These are phyloP conservation scores for Leptoclinus maculatus DNA, from an alignment of 2,797 vertebrate genomes.

Conservation along the genomic window DNA sequence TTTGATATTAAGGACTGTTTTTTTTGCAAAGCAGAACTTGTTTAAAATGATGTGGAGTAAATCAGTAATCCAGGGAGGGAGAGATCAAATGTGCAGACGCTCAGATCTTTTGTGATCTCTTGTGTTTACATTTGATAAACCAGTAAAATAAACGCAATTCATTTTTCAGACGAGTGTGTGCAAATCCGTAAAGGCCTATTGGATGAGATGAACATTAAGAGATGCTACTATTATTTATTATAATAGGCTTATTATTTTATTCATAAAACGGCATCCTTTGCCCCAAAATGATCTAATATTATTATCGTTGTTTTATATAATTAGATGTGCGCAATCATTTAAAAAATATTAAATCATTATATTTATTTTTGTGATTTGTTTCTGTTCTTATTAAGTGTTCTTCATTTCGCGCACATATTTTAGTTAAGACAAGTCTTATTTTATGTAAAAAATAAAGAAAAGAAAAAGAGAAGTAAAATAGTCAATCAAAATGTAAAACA, in stretches of 20 bases:
- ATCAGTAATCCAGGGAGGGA: neutral
- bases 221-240: neutral
- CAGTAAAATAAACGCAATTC: conserved; percentile 18
- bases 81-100: neutral
- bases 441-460: neutral
- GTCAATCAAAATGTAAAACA: neutral
- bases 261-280: neutral
- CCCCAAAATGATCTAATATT: neutral
- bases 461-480: neutral
- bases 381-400: too few species aligned
- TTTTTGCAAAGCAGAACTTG: conserved; percentile 19
- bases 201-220: neutral
- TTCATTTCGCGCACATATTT: neutral
- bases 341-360: neutral
- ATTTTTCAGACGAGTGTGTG: neutral
- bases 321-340: neutral
- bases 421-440: neutral
- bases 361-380: neutral
- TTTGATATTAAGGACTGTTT: conserved; percentile 19
- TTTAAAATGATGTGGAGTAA: neutral
- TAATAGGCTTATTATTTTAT: neutral
- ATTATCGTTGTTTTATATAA: neutral
- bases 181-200: neutral
- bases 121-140: conserved; percentile 2
- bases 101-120: neutral